phyloP scores from a whole-genome alignment of 1,140 invertebrate genomes.

The Wasmannia auropunctata region DNA sequence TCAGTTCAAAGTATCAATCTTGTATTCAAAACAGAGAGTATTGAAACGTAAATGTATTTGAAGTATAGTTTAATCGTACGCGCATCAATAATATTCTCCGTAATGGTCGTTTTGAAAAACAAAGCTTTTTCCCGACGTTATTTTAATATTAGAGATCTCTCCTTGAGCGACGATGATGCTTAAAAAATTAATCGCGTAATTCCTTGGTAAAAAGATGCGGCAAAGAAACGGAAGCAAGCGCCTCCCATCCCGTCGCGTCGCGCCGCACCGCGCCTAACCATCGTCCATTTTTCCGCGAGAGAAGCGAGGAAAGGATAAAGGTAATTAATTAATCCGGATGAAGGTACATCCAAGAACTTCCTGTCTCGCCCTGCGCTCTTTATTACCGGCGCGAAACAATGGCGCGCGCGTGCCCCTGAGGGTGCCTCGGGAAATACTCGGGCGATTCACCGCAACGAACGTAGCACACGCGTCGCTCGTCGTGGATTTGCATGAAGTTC shows the following conservation, averaged over 20 bases:
- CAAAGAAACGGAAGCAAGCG: constrained; percentile 18
- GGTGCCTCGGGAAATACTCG: constrained; percentile 59
- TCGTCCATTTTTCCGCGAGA: constrained; percentile 59
- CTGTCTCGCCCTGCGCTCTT: constrained; percentile 54
- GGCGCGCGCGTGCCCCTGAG: constrained; percentile 61
- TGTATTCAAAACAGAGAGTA: background rate
- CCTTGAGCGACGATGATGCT: background rate
- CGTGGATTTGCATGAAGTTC: constrained; percentile 72
- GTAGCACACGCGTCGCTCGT: constrained; percentile 37
- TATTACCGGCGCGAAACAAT: constrained; percentile 72
- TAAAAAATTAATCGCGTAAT: constrained; percentile 49
- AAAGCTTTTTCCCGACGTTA: background rate
- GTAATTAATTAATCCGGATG: constrained; percentile 71
- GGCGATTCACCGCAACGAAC: constrained; percentile 70
- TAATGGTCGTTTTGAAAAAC: background rate
- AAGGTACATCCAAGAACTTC: constrained; percentile 73
- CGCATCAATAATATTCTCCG: background rate
- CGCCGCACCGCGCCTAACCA: background rate
- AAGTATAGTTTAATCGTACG: no score
- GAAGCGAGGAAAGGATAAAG: constrained; percentile 13
- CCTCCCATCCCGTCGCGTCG: background rate
- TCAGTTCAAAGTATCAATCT: background rate
- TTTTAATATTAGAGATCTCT: constrained; percentile 5
- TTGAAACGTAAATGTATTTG: no score
- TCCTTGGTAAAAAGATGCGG: background rate